phyloP scores from a whole-genome alignment of 2,113 vertebrate species.

The Entelurus aequoreus region DNA sequence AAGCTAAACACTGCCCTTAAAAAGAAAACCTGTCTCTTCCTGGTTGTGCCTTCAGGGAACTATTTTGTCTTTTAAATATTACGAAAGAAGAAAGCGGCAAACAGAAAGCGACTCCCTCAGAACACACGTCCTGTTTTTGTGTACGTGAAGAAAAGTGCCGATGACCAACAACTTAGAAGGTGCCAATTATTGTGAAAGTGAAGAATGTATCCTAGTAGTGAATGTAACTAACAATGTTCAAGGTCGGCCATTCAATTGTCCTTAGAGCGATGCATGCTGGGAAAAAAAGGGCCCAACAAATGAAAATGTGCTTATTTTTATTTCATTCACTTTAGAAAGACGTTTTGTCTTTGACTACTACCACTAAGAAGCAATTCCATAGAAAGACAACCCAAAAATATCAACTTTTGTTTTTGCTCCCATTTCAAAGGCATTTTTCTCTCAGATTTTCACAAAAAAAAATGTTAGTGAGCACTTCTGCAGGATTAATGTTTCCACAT shows the following conservation, averaged over 20 bases:
- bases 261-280: conserved; percentile 39
- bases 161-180: conserved; percentile 31
- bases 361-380: conserved; percentile 4
- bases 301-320: conserved; percentile 24
- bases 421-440: too few species aligned
- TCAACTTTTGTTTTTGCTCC: too few species aligned
- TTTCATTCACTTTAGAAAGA: conserved; percentile 25
- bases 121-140: conserved; percentile 14
- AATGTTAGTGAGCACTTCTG: too few species aligned
- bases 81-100: conserved; percentile 21
- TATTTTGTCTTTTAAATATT: conserved; percentile 21
- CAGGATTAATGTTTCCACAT: too few species aligned
- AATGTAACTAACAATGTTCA: conserved; percentile 46
- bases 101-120: conserved; percentile 1
- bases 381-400: not conserved
- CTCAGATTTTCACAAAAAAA: too few species aligned
- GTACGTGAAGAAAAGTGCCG: conserved; percentile 29
- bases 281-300: conserved; percentile 17
- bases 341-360: conserved; percentile 8
- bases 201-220: conserved; percentile 59
- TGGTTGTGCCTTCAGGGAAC: conserved; percentile 65
- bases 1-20: conserved; percentile 67
- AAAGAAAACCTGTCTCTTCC: conserved; percentile 56
- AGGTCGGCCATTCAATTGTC: not conserved
- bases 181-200: conserved; percentile 56